Evolutionary conservation across 1,140 invertebrate species (phyloP).

Genomic region (Drosophila azteca): DNA sequence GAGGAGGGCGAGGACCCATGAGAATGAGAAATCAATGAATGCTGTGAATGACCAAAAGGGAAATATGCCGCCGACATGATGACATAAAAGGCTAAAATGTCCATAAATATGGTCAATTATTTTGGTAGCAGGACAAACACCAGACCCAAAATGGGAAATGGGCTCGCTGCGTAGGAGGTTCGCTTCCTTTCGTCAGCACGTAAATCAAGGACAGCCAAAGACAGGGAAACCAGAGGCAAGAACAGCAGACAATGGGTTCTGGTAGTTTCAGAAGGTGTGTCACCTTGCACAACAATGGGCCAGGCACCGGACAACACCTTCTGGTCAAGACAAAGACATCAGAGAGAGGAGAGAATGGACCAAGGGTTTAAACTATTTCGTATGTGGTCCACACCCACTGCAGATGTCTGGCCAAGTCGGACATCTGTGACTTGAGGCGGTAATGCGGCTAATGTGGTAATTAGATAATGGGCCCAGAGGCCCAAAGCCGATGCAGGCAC

Average conservation of each 20-base stretch:
- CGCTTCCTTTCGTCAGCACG: conserved; percentile 69
- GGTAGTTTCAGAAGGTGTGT: conserved; percentile 54
- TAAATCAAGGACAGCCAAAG: conserved; percentile 55
- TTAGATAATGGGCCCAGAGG: conserved; percentile 65
- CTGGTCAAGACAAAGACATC: conserved; percentile 74
- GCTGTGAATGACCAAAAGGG: conserved; percentile 57
- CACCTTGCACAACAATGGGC: conserved; percentile 59
- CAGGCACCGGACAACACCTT: conserved; percentile 47
- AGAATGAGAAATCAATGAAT: conserved; percentile 49
- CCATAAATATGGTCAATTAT: conserved; percentile 81
- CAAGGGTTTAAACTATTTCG: conserved; percentile 54
- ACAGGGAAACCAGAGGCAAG: conserved; percentile 10
- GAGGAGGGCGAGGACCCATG: conserved; percentile 23
- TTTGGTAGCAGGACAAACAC: conserved; percentile 56
- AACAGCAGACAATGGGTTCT: conserved; percentile 25
- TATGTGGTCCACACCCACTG: conserved; percentile 42
- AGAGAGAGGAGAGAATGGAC: conserved; percentile 24
- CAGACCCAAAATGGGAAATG: conserved; percentile 10
- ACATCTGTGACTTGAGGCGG: conserved; percentile 7
- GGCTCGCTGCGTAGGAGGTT: conserved; percentile 19
- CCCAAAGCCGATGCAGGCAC: conserved; percentile 39
- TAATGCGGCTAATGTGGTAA: conserved; percentile 70
- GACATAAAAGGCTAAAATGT: conserved; percentile 79
- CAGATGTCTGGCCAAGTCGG: conserved; percentile 24
- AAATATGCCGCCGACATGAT: conserved; percentile 62